A percentile compares a stretch with the other conserved stretches of the same genome.
These are phyloP conservation scores for Margarornis squamiger DNA, from an alignment of 2,797 vertebrate genomes.

Conservation along the genomic window DNA sequence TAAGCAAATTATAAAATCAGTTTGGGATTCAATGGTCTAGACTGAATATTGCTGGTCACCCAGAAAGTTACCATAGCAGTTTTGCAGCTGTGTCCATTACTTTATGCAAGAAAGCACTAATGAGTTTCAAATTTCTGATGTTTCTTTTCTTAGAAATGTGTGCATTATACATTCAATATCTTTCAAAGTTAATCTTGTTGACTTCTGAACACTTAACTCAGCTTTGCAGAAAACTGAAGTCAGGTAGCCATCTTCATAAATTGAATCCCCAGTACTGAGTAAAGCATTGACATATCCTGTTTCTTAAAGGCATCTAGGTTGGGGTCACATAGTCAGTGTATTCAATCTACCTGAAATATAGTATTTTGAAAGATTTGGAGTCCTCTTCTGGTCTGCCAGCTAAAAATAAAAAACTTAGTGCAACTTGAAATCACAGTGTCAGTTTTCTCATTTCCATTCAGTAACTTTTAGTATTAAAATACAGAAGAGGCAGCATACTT, in stretches of 20 bases:
- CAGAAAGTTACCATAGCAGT: neutral
- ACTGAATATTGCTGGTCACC: neutral
- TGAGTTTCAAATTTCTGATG: neutral
- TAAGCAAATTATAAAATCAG: neutral
- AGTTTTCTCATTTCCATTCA: neutral
- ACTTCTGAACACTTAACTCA: neutral
- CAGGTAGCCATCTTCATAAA: neutral
- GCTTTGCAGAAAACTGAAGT: neutral
- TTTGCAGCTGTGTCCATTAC: neutral
- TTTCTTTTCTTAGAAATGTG: neutral
- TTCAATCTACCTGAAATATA: neutral
- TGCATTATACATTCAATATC: neutral
- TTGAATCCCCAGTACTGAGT: neutral
- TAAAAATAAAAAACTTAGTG: neutral
- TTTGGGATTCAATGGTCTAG: neutral
- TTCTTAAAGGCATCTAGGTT: neutral
- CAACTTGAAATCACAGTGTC: neutral
- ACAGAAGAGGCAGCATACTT: neutral
- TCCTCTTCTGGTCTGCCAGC: neutral
- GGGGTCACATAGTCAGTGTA: neutral
- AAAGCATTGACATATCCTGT: neutral
- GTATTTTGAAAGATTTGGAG: neutral
- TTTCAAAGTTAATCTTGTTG: neutral
- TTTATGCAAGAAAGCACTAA: neutral
- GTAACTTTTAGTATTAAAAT: neutral